A percentile compares a stretch with the other conserved stretches of the same genome.
Conservation (phyloP, 2,113 vertebrate species). For the Zosterops pallidus region DNA sequence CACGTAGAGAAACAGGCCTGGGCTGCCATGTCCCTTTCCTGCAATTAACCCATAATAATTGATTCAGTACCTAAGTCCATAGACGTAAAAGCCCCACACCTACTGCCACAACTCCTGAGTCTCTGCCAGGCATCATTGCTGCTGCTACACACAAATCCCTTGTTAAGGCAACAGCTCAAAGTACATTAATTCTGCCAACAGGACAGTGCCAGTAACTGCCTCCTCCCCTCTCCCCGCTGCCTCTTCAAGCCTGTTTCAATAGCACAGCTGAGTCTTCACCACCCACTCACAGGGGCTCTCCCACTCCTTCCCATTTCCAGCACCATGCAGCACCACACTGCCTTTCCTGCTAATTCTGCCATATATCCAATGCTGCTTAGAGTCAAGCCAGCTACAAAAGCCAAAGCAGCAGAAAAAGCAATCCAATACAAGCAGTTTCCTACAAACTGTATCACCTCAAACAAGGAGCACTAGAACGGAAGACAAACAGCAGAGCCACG, state of each 20-base stretch:
- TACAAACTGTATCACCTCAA: not conserved
- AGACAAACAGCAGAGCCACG: not conserved
- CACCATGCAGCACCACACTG: not conserved
- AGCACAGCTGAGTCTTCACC: not conserved
- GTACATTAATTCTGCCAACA: not conserved
- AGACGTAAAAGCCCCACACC: not conserved
- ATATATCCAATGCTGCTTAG: rapidly evolving
- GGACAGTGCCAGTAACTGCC: not conserved
- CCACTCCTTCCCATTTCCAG: not conserved
- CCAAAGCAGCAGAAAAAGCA: not conserved
- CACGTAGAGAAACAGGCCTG: not conserved
- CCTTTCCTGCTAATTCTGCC: not conserved
- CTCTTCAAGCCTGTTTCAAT: not conserved
- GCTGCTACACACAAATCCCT: not conserved
- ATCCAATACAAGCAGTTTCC: not conserved
- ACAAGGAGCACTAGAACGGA: not conserved
- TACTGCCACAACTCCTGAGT: not conserved
- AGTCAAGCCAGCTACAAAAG: not conserved
- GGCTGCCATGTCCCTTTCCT: not conserved
- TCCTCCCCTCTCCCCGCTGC: not conserved
- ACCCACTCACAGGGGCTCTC: not conserved
- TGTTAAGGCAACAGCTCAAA: not conserved
- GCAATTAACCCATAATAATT: not conserved
- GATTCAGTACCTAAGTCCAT: not conserved
- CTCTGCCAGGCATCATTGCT: not conserved